These are phyloP conservation scores for Simalia tracyae DNA, from an alignment of 2,797 vertebrate genomes.

Conservation along the genomic window DNA sequence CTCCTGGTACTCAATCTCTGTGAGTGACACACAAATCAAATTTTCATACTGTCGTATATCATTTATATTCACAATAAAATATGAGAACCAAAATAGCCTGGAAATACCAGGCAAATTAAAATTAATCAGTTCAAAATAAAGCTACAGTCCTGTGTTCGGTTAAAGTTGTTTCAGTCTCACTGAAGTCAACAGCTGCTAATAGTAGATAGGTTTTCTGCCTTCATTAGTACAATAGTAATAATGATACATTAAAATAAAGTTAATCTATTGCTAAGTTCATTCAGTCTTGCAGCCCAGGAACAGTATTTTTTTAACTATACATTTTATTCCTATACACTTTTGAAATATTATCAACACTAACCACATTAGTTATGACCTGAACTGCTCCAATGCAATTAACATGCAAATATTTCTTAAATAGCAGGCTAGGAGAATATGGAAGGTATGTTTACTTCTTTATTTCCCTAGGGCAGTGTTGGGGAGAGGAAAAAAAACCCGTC, in stretches of 20 bases:
- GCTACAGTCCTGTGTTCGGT: neutral
- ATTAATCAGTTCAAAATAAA: neutral
- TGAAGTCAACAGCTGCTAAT: neutral
- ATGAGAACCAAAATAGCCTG: neutral
- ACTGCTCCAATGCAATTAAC: neutral
- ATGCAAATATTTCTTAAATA: neutral
- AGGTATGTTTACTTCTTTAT: neutral
- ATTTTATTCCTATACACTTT: neutral
- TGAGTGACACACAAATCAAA: neutral
- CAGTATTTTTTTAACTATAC: neutral
- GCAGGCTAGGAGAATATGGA: too few relatives aligned
- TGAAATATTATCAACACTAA: neutral
- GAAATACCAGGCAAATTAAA: neutral
- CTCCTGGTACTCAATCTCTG: neutral
- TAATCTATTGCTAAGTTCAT: neutral
- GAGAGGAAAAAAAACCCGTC: neutral
- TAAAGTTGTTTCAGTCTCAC: neutral
- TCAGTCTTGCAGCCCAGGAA: neutral
- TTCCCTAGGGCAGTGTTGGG: neutral
- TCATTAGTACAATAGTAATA: neutral
- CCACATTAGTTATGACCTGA: neutral
- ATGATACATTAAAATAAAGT: neutral
- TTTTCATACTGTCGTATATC: neutral
- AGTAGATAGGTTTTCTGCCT: neutral
- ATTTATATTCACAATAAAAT: neutral